phyloP scores from a whole-genome alignment of 2,888 invertebrate species.

The Sinopyrophorus schimmeli region DNA sequence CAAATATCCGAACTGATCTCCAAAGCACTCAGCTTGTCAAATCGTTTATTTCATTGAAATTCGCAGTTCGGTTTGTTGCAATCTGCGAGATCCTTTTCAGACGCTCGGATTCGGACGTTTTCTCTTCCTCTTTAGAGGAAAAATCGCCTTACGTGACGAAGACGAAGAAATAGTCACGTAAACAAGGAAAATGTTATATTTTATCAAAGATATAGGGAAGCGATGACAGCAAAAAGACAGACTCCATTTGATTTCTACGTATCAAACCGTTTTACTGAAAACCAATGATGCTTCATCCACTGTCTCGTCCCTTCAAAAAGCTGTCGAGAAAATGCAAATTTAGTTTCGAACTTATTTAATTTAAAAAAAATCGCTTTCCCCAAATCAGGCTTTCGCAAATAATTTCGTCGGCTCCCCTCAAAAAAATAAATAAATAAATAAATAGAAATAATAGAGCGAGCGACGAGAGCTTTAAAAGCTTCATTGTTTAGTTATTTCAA shows the following conservation, averaged over 20 bases:
- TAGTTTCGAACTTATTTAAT: constrained; percentile 16
- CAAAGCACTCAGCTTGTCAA: constrained; percentile 23
- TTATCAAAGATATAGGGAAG: constrained; percentile 8
- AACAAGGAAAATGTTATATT: constrained; percentile 6
- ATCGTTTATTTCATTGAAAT: constrained; percentile 27
- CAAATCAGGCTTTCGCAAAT: no score
- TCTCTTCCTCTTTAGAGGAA: not conserved
- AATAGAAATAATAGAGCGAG: no score
- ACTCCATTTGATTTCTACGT: constrained; percentile 22
- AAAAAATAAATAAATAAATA: no score
- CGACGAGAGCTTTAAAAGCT: no score
- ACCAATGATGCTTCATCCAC: constrained; percentile 18
- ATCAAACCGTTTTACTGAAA: constrained; percentile 13
- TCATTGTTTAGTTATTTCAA: no score
- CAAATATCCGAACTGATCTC: constrained; percentile 23
- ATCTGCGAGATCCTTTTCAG: constrained; percentile 13
- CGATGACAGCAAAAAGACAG: constrained; percentile 18
- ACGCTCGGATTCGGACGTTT: not conserved
- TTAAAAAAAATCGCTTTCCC: no score
- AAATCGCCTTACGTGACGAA: not conserved
- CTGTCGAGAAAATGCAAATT: constrained; percentile 14
- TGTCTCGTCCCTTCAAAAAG: constrained; percentile 12
- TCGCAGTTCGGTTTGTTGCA: constrained; percentile 22
- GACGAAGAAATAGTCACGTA: constrained; percentile 4
- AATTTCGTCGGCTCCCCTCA: no score